These are phyloP conservation scores for Venustaconcha ellipsiformis DNA, from an alignment of 1,140 invertebrate genomes.

Conservation along the genomic window DNA sequence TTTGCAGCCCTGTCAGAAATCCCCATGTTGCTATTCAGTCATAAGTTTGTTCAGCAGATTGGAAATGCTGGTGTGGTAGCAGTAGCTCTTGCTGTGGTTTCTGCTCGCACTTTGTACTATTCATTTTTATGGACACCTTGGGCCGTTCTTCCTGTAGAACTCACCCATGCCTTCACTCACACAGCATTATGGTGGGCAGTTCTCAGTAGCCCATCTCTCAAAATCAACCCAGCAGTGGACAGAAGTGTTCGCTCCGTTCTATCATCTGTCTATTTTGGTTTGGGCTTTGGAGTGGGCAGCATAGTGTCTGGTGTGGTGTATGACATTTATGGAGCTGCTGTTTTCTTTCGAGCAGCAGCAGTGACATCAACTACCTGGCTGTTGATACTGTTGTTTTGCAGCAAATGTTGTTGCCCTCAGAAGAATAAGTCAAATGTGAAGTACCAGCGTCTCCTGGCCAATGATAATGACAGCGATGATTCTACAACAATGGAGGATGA, in stretches of 20 bases:
- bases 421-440: conserved; percentile 46
- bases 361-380: conserved; percentile 50
- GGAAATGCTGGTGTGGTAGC: conserved; percentile 50
- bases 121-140: conserved; percentile 57
- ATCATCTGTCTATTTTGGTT: conserved; percentile 60
- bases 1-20: conserved; percentile 57
- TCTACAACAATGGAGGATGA: conserved; percentile 56
- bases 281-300: conserved; percentile 59
- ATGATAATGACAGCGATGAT: conserved; percentile 51
- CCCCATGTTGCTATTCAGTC: conserved; percentile 58
- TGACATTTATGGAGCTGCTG: conserved; percentile 44
- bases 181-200: conserved; percentile 64
- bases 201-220: conserved; percentile 58
- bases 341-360: conserved; percentile 54
- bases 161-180: conserved; percentile 60
- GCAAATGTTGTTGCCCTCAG: conserved; percentile 48
- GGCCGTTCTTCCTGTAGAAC: conserved; percentile 57
- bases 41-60: conserved; percentile 49
- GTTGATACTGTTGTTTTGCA: conserved; percentile 48
- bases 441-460: conserved; percentile 54
- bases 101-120: conserved; percentile 52
- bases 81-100: conserved; percentile 48
- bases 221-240: conserved; percentile 53
- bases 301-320: conserved; percentile 55
- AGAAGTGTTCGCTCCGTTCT: conserved; percentile 58